Conservation (phyloP, 30 jellyfish, hydroid and myxozoan species). For the Aurelia sp. region DNA sequence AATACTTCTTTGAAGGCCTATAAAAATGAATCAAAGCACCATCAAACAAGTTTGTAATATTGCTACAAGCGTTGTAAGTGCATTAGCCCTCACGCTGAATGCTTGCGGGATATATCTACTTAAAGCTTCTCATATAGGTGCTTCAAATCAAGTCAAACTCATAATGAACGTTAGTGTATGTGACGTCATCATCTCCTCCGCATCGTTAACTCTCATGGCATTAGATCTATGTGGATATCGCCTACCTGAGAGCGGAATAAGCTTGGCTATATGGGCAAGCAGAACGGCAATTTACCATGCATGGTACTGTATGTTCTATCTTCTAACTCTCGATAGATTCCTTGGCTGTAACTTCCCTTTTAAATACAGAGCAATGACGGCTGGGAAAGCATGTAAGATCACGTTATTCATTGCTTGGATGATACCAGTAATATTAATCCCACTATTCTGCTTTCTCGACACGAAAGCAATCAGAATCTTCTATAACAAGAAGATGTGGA, state of each 20-base stretch:
- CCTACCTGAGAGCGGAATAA: neutral
- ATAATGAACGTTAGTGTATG: neutral
- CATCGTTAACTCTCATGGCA: neutral
- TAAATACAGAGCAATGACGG: neutral
- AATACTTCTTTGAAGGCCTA: too few relatives aligned
- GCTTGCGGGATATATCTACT: constrained; percentile 2
- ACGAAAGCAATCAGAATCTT: neutral
- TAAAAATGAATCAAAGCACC: too few relatives aligned
- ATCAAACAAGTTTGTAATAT: neutral
- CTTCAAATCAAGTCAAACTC: neutral
- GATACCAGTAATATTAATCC: neutral
- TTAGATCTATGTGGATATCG: neutral
- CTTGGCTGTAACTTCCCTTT: constrained; percentile 28
- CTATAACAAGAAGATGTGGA: neutral
- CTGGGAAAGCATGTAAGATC: too few relatives aligned
- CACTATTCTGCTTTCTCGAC: neutral
- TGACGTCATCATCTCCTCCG: neutral
- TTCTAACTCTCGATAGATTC: constrained; percentile 12
- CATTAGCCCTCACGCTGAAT: neutral
- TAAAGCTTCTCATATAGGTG: neutral
- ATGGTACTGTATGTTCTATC: neutral
- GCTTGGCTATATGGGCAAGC: neutral
- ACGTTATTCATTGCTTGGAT: neutral
- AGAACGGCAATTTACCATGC: neutral
- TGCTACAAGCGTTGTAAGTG: neutral